phyloP scores from a whole-genome alignment of 1,140 invertebrate genomes.

The Carposina sasakii region DNA sequence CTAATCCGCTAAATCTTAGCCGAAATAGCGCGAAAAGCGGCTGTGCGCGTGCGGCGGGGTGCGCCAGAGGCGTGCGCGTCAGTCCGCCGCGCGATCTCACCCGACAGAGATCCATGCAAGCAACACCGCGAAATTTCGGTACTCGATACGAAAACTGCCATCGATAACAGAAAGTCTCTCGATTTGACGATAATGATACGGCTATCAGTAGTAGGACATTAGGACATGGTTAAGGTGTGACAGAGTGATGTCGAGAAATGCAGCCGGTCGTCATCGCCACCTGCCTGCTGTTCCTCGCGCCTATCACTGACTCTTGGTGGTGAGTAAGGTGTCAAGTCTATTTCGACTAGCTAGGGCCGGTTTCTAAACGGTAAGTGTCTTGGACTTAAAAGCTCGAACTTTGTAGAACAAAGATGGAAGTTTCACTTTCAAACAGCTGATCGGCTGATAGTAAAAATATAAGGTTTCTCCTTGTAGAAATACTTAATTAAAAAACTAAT shows the following conservation, averaged over 20 bases:
- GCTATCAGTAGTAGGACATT: slow-evolving; percentile 3
- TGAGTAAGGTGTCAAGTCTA: too few species aligned
- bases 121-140: slow-evolving; percentile 53
- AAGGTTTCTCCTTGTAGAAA: too few species aligned
- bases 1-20: slow-evolving; percentile 68
- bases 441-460: too few species aligned
- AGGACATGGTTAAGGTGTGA: background rate
- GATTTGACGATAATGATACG: too few species aligned
- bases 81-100: slow-evolving; percentile 60
- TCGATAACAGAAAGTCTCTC: slow-evolving; percentile 27
- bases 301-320: slow-evolving; percentile 78
- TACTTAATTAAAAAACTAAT: too few species aligned
- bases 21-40: slow-evolving; percentile 71
- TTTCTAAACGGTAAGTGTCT: too few species aligned
- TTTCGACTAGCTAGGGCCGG: too few species aligned
- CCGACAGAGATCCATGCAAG: slow-evolving; percentile 55
- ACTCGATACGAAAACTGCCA: slow-evolving; percentile 38
- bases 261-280: slow-evolving; percentile 76
- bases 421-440: too few species aligned
- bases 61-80: slow-evolving; percentile 57
- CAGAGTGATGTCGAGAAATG: slow-evolving; percentile 74
- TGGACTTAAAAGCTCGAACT: too few species aligned
- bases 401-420: too few species aligned
- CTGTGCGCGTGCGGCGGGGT: slow-evolving; percentile 59
- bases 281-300: slow-evolving; percentile 77